A percentile compares a stretch with the other conserved stretches of the same genome.
phyloP scores from a whole-genome alignment of 35 echinoderm and acorn worm species.

The Lytechinus variegatus region DNA sequence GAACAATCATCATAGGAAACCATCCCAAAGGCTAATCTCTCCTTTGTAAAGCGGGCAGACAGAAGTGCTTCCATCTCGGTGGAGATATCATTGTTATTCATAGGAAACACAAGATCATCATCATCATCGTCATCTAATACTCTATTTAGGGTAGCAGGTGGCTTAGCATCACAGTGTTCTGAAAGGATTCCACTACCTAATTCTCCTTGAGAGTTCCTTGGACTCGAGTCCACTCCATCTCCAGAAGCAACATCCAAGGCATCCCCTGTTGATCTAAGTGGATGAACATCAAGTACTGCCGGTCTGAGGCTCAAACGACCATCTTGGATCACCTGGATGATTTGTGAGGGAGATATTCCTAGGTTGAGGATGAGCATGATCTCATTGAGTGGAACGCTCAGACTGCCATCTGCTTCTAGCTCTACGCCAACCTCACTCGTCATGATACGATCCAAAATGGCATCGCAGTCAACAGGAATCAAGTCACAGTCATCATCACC shows the following conservation, averaged over 20 bases:
- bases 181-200: neutral
- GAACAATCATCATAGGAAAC: constrained; percentile 6
- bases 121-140: neutral
- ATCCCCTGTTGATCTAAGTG: neutral
- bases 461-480: constrained; percentile 67
- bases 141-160: neutral
- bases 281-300: neutral
- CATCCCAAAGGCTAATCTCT: constrained; percentile 21
- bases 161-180: neutral
- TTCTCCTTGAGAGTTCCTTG: neutral
- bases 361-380: constrained; percentile 54
- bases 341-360: constrained; percentile 64
- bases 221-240: neutral
- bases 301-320: constrained; percentile 73
- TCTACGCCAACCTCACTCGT: constrained; percentile 44
- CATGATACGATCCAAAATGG: constrained; percentile 61
- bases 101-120: neutral
- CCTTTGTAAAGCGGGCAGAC: constrained; percentile 12
- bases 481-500: constrained; percentile 52
- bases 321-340: constrained; percentile 70
- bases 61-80: neutral
- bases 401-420: constrained; percentile 73
- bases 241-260: neutral
- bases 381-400: constrained; percentile 65
- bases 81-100: neutral